phyloP scores from a whole-genome alignment of 2,888 invertebrate species.

The Mythimna impura region DNA sequence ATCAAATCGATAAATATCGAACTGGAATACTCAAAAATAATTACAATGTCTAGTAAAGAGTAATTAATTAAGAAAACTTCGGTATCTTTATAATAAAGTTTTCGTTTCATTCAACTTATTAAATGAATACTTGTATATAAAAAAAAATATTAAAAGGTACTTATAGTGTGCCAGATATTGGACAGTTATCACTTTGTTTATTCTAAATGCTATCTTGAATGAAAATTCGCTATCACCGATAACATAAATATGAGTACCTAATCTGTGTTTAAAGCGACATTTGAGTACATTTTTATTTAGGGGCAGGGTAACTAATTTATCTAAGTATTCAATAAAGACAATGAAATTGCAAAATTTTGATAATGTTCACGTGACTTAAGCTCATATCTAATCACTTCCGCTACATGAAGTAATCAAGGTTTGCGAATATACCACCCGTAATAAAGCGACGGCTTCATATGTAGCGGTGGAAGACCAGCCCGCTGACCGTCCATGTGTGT shows the following conservation, averaged over 20 bases:
- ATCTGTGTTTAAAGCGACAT: slow-evolving; percentile 5
- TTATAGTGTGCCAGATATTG: neutral
- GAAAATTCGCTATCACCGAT: slow-evolving; percentile 10
- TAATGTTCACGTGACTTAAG: slow-evolving; percentile 16
- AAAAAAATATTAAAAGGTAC: neutral
- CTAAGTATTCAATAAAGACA: slow-evolving; percentile 19
- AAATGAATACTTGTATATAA: neutral
- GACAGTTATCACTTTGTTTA: neutral
- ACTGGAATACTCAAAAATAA: neutral
- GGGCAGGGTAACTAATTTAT: neutral
- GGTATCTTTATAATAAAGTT: neutral
- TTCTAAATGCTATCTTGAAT: slow-evolving; percentile 23
- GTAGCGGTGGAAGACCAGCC: neutral
- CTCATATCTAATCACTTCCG: slow-evolving; percentile 30
- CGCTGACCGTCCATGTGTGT: slow-evolving; percentile 8
- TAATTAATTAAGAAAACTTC: neutral
- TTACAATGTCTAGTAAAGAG: neutral
- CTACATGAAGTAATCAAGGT: slow-evolving; percentile 17
- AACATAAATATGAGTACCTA: neutral
- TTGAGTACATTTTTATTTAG: neutral
- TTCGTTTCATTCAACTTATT: neutral
- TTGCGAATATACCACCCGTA: slow-evolving; percentile 1
- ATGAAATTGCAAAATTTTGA: slow-evolving; percentile 18
- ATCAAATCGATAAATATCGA: neutral
- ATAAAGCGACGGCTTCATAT: slow-evolving; percentile 3